These are phyloP conservation scores for Lasioglossum oenotherae DNA, from an alignment of 2,888 invertebrate species.

Conservation along the genomic window DNA sequence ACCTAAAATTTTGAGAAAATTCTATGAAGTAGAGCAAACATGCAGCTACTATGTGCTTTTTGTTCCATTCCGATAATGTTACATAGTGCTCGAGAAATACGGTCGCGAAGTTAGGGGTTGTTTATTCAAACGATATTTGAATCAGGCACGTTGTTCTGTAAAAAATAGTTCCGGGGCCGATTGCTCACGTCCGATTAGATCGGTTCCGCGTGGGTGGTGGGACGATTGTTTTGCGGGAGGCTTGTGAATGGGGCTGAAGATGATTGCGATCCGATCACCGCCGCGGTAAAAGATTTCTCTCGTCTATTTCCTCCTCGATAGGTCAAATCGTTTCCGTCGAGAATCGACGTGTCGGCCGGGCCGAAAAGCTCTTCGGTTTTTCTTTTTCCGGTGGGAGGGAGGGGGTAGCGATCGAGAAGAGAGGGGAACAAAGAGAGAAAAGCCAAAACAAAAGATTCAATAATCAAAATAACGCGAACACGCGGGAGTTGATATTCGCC, in stretches of 20 bases:
- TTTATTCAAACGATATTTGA: neutral
- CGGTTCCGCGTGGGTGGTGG: neutral
- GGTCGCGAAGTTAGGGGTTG: neutral
- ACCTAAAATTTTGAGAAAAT: neutral
- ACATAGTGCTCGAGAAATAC: neutral
- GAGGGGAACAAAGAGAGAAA: neutral
- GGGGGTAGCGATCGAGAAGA: neutral
- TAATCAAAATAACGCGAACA: conserved; percentile 23
- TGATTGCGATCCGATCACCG: conserved; percentile 1
- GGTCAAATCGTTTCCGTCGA: conserved; percentile 56
- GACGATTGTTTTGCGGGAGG: neutral
- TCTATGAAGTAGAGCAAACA: neutral
- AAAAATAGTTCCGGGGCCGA: neutral
- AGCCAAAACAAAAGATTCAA: neutral
- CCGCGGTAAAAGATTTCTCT: conserved; percentile 24
- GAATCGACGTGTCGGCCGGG: conserved; percentile 40
- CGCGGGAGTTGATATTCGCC: conserved; percentile 47
- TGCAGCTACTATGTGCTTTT: neutral
- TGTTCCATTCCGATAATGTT: neutral
- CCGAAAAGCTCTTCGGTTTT: conserved; percentile 20
- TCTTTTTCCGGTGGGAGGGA: neutral
- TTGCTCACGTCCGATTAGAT: neutral
- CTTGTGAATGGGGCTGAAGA: neutral
- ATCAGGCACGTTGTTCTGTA: neutral
- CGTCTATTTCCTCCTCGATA: conserved; percentile 65